These are phyloP conservation scores for Tenualosa ilisha DNA, from an alignment of 2,797 vertebrate species.

Conservation along the genomic window DNA sequence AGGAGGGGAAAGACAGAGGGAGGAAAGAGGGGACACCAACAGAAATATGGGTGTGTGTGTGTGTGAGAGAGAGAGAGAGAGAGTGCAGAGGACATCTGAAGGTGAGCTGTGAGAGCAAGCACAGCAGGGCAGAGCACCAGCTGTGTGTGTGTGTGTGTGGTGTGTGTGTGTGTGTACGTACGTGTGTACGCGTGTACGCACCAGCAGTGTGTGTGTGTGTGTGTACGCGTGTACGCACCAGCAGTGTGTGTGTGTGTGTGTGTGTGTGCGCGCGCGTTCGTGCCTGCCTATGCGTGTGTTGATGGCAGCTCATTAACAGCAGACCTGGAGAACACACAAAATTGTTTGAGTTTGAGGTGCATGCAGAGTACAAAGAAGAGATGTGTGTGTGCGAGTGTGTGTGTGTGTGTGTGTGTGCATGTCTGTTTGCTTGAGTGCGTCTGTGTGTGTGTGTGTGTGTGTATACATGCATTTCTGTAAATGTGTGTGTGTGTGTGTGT, in stretches of 20 bases:
- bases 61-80: background rate
- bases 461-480: background rate
- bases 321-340: background rate
- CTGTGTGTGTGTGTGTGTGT: background rate
- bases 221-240: too few relatives aligned
- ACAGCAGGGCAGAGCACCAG: background rate
- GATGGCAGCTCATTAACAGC: background rate
- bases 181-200: too few relatives aligned
- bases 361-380: background rate
- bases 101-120: background rate
- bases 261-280: too few relatives aligned
- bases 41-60: background rate
- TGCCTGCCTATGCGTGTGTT: too few relatives aligned
- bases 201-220: too few relatives aligned
- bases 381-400: background rate
- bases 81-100: background rate
- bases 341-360: background rate
- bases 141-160: background rate
- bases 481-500: background rate
- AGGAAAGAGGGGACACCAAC: background rate
- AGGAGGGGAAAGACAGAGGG: background rate
- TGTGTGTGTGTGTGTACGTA: too few relatives aligned
- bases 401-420: background rate
- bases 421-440: too few relatives aligned
- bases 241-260: background rate